Conservation (phyloP, 2,113 vertebrate genomes). For the Strix aluco region DNA sequence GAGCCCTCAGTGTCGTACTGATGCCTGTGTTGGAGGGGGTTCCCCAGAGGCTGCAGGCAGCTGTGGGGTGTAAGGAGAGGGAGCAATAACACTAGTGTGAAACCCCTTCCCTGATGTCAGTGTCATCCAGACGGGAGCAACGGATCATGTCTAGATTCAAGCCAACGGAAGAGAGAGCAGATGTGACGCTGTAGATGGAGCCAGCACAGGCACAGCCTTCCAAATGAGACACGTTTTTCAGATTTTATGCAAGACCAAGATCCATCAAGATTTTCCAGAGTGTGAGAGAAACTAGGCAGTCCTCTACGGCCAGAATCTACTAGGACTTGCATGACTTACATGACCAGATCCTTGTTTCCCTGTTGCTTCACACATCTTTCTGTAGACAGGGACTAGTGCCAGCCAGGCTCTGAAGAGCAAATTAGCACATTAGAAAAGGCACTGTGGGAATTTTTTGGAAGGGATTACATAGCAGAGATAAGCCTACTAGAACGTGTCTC, state of each 20-base stretch:
- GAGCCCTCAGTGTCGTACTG: not conserved
- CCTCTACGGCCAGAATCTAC: not conserved
- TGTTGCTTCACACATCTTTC: not conserved
- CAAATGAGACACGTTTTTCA: not conserved
- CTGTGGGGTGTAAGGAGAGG: not conserved
- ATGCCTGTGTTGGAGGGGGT: accelerated
- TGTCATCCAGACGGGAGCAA: not conserved
- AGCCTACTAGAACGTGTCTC: accelerated
- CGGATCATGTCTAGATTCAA: not conserved
- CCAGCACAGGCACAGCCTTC: not conserved
- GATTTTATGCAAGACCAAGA: not conserved
- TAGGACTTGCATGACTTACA: accelerated
- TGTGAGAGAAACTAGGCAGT: not conserved
- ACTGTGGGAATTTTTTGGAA: not conserved
- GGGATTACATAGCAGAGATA: not conserved
- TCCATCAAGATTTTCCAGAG: not conserved
- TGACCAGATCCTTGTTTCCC: not conserved
- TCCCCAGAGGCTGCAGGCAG: not conserved
- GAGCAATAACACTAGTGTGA: not conserved
- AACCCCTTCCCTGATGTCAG: not conserved
- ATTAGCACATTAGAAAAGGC: not conserved
- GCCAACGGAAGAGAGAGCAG: not conserved
- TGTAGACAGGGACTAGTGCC: not conserved
- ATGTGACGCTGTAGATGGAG: not conserved
- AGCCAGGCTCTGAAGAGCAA: not conserved